Base-by-base conservation (phyloP, 37 sponge, comb jelly and placozoan species). In the Hormiphora californensis region DNA sequence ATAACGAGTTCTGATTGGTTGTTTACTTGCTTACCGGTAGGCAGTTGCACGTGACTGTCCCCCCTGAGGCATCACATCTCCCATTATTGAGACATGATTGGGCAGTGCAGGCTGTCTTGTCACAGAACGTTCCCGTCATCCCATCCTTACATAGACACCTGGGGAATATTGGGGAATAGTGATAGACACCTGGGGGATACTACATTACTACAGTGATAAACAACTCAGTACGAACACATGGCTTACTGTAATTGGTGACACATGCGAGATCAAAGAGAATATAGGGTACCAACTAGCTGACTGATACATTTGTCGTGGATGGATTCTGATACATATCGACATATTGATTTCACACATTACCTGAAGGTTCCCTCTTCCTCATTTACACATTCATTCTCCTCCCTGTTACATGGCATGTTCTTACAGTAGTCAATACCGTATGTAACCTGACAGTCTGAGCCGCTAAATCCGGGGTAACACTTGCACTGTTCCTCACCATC, bases 71-170 rank as follows among this genome's bases (percentile, higher is more conserved):
- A 35, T 65, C 67, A 34, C 67, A 65, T 19, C 67, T 30, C 4
- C 67, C 67, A 7, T 33, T 33, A 38, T 65, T 65, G 1, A 32
- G 17, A 65, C 67, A 65, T 35, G 67, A 33, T 7, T 15, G 11
- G 17, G 67, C 31, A 28, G 67, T 65, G 67, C 67, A 65, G 67
- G 67, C 5, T 35, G 67, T 36, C 19, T 36, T 35, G 67, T 65
- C 38, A 19, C 67, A 65, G 36, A 65, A 28, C 4, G 35, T 39
- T 17, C 67, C 67, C 37, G 67, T 65, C 67, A 15, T 30, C 8
- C 37, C 67, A 19, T 30, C 67, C 32, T 15, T 15, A 65, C 67
- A 65, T 19, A 3, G 8, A 28, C 67, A 65, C 36, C 67, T 65
- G 67, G 28, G 27, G 62, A 25, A 7, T 7, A 22, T 22, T 7